These are phyloP conservation scores for Potamarius usumacintae DNA, from an alignment of 2,113 vertebrate genomes.

Conservation along the genomic window DNA sequence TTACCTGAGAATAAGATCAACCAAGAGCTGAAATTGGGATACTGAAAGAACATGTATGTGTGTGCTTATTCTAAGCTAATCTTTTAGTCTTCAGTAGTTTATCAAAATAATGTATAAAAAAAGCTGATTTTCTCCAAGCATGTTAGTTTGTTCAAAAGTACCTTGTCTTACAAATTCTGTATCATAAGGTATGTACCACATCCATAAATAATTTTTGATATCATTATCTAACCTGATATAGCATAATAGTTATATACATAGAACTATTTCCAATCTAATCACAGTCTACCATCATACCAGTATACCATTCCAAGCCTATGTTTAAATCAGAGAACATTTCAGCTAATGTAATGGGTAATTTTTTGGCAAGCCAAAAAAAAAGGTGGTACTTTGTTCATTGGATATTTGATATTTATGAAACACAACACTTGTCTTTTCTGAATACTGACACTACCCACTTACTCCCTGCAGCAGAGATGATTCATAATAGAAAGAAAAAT, in stretches of 20 bases:
- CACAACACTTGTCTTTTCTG: background rate
- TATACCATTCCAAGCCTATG: background rate
- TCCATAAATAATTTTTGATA: background rate
- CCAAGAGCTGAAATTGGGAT: constrained; percentile 18
- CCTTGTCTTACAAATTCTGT: background rate
- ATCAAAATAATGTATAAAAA: background rate
- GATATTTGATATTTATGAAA: background rate
- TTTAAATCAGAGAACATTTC: constrained; percentile 4
- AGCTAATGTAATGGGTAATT: background rate
- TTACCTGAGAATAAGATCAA: constrained; percentile 26
- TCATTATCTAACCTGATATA: background rate
- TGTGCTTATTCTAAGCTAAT: constrained; percentile 2
- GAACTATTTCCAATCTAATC: background rate
- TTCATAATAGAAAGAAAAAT: background rate
- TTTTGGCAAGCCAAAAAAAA: background rate
- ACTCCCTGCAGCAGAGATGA: constrained; percentile 13
- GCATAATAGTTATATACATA: constrained; percentile 1
- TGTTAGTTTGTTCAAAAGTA: constrained; percentile 18
- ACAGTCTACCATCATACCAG: background rate
- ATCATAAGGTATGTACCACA: background rate
- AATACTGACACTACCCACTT: constrained; percentile 2
- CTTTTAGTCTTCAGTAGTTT: background rate
- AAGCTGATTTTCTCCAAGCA: constrained; percentile 1
- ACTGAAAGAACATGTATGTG: background rate
- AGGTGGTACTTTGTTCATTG: background rate